Evolutionary conservation across 2,113 vertebrate genomes (phyloP).

Genomic region (Megaleporinus macrocephalus): DNA sequence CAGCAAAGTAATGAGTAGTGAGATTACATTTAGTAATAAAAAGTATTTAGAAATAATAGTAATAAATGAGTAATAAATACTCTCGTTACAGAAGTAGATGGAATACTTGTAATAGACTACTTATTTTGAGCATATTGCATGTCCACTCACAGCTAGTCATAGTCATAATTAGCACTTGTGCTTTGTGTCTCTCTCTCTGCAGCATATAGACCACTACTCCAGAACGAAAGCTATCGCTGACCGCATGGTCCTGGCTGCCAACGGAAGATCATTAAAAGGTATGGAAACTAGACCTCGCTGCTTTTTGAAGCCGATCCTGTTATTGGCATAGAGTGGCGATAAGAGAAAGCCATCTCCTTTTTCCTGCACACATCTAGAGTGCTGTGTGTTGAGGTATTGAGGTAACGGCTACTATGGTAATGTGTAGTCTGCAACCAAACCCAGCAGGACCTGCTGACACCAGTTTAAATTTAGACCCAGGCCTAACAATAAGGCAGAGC

Average conservation of each 20-base stretch:
- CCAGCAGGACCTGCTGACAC: constrained; percentile 67
- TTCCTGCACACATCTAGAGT: constrained; percentile 1
- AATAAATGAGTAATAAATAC: too few species aligned
- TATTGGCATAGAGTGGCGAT: constrained; percentile 34
- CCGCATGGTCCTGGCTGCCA: constrained; percentile 85
- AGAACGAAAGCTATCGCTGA: constrained; percentile 93
- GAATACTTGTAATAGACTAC: too few species aligned
- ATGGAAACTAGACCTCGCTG: constrained; percentile 34
- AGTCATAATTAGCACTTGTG: neutral
- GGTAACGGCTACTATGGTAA: constrained; percentile 69
- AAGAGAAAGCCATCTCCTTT: constrained; percentile 33
- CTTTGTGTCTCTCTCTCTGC: constrained; percentile 55
- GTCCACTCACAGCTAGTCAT: too few species aligned
- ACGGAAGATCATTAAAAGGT: constrained; percentile 85
- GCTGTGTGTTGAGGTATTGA: constrained; percentile 38
- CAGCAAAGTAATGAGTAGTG: too few species aligned
- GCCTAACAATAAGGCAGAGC: constrained; percentile 57
- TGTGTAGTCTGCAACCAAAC: constrained; percentile 72
- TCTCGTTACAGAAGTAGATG: too few species aligned
- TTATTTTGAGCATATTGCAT: too few species aligned
- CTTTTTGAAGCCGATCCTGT: constrained; percentile 27
- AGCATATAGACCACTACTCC: constrained; percentile 95
- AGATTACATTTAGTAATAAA: too few species aligned
- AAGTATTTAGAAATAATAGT: too few species aligned
- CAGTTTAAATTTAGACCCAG: constrained; percentile 78